phyloP scores from a whole-genome alignment of 2,888 invertebrate species.

The Drosophila meridionalis region DNA sequence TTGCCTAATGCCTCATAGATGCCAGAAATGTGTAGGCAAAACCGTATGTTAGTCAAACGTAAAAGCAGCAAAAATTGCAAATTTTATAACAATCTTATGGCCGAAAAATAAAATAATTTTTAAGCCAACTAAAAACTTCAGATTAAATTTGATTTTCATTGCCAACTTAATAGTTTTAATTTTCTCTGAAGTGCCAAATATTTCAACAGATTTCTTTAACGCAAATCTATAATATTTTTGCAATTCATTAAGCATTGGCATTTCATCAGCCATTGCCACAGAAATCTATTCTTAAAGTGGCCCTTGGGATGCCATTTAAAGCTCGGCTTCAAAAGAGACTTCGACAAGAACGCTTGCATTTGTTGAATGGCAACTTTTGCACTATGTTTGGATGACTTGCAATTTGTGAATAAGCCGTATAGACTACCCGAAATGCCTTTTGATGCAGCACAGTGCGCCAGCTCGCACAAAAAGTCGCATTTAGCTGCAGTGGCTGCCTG shows the following conservation, averaged over 20 bases:
- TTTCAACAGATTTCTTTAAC: not conserved
- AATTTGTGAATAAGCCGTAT: conserved; percentile 26
- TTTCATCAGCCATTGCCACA: not conserved
- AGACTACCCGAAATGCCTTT: conserved; percentile 8
- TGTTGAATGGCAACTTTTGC: conserved; percentile 9
- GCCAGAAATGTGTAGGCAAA: not conserved
- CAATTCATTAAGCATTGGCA: not conserved
- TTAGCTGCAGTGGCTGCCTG: conserved; percentile 22
- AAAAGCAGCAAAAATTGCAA: not conserved
- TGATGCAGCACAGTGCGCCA: conserved; percentile 4
- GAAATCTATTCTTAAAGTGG: not conserved
- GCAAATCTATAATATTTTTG: not conserved
- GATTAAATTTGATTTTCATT: not conserved
- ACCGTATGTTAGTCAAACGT: not conserved
- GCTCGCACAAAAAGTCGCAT: conserved; percentile 17
- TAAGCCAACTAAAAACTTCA: not conserved
- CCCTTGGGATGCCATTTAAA: not conserved
- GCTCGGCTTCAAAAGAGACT: not conserved
- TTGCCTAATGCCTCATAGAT: not conserved
- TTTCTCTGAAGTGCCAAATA: not conserved
- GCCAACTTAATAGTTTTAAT: not conserved
- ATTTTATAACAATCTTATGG: not conserved
- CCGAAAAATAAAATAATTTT: no score
- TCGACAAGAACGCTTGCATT: not conserved
- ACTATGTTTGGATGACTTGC: conserved; percentile 27